phyloP scores from a whole-genome alignment of 2,888 invertebrate genomes.

The Harpalus rufipes region DNA sequence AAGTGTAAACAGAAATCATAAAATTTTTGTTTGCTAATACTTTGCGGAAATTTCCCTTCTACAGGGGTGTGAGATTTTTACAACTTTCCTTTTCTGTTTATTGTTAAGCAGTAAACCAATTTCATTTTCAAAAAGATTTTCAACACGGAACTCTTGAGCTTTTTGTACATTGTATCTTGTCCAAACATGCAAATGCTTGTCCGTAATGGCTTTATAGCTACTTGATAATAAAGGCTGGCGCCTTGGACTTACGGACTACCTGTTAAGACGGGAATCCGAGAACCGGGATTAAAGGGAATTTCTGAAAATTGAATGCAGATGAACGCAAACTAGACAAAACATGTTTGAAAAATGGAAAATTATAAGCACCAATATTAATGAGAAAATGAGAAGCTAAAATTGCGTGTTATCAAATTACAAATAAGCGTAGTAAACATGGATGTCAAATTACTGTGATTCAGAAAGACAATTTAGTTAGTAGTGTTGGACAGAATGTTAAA shows the following conservation, averaged over 20 bases:
- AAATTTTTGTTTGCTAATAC: too few species aligned
- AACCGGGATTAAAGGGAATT: background rate
- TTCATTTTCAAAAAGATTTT: background rate
- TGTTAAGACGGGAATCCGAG: background rate
- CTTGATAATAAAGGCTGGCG: background rate
- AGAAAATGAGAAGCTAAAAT: background rate
- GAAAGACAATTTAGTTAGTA: background rate
- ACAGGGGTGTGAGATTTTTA: background rate
- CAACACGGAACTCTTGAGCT: background rate
- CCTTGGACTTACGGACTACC: background rate
- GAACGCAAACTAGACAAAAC: background rate
- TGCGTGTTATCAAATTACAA: slow-evolving; percentile 6
- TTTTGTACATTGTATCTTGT: background rate
- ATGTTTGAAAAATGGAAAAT: background rate
- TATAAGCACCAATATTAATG: background rate
- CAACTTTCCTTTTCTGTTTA: background rate
- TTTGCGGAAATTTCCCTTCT: background rate
- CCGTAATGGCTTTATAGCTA: background rate
- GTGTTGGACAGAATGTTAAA: background rate
- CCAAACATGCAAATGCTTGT: background rate
- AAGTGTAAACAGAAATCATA: too few species aligned
- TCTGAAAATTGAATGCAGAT: background rate
- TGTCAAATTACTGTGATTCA: slow-evolving; percentile 6
- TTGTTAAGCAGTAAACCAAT: background rate
- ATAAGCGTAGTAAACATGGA: background rate